A percentile compares a stretch with the other conserved stretches of the same genome.
These are phyloP conservation scores for Spizella passerina DNA, from an alignment of 2,797 vertebrate species.

Conservation along the genomic window DNA sequence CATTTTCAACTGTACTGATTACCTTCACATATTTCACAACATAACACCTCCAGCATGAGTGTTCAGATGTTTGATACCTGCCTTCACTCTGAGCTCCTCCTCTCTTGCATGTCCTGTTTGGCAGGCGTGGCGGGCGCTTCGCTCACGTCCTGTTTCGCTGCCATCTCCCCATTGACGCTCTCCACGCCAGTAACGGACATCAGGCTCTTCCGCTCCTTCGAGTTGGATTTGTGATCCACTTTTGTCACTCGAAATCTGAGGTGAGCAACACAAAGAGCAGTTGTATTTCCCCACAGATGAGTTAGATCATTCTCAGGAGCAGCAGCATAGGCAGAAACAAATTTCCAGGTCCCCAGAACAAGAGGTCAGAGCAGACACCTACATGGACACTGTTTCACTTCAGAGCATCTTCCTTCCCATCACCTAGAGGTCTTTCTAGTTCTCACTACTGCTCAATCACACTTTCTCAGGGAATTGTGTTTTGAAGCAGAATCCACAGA, in stretches of 20 bases:
- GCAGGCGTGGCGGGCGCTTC: slow-evolving; percentile 73
- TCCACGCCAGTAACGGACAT: slow-evolving; percentile 71
- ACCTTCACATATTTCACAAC: not conserved
- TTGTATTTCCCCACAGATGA: not conserved
- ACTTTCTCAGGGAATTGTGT: not conserved
- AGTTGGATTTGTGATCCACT: slow-evolving; percentile 83
- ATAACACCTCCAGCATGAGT: not conserved
- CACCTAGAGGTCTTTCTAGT: not conserved
- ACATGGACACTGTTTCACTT: not conserved
- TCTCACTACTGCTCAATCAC: not conserved
- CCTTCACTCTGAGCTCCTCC: slow-evolving; percentile 72
- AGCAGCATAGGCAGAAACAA: not conserved
- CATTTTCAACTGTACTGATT: not conserved
- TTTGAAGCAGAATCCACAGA: not conserved
- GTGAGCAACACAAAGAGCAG: not conserved
- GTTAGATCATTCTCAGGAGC: not conserved
- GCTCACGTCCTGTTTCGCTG: slow-evolving; percentile 17
- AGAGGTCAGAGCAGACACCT: not conserved
- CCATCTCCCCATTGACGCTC: slow-evolving; percentile 77
- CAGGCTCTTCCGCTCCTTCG: slow-evolving; percentile 83
- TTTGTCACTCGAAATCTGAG: slow-evolving; percentile 94
- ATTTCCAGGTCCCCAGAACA: not conserved
- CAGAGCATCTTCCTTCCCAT: not conserved
- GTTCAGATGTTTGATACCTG: slow-evolving; percentile 41
- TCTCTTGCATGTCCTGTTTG: slow-evolving; percentile 55